Conservation (phyloP, 2,797 vertebrate species). For the Epinephelus coioides region DNA sequence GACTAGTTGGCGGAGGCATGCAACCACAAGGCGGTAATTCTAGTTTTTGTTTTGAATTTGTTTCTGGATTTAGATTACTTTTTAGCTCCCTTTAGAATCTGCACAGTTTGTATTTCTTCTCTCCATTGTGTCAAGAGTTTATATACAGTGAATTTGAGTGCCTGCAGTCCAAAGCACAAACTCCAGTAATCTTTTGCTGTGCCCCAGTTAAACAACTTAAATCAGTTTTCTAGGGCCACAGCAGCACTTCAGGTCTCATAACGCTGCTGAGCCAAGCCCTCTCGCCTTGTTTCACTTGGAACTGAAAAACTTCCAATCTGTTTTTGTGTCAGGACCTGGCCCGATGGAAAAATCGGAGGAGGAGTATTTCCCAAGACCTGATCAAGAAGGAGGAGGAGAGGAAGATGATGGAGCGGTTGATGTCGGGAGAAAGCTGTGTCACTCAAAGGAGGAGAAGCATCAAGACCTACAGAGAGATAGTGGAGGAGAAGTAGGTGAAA, state of each 20-base stretch:
- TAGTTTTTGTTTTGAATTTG: neutral
- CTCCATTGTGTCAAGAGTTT: neutral
- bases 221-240: slow-evolving; percentile 6
- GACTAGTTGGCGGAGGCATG: no score
- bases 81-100: neutral
- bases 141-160: neutral
- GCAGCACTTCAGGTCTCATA: slow-evolving; percentile 7
- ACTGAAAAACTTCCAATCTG: slow-evolving; percentile 16
- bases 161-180: neutral
- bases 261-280: neutral
- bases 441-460: slow-evolving; percentile 93
- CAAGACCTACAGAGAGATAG: slow-evolving; percentile 98
- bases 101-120: neutral
- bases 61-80: neutral
- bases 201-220: slow-evolving; percentile 29
- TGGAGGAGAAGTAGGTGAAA: slow-evolving; percentile 94
- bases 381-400: slow-evolving; percentile 98
- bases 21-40: no score
- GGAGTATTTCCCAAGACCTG: slow-evolving; percentile 96
- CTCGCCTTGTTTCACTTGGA: slow-evolving; percentile 17
- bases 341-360: slow-evolving; percentile 95
- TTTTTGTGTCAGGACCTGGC: slow-evolving; percentile 91
- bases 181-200: neutral
- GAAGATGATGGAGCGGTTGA: slow-evolving; percentile 94
- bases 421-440: slow-evolving; percentile 83